Evolutionary conservation across 2,797 vertebrate species (phyloP).

Genomic region (Mus spretus): DNA sequence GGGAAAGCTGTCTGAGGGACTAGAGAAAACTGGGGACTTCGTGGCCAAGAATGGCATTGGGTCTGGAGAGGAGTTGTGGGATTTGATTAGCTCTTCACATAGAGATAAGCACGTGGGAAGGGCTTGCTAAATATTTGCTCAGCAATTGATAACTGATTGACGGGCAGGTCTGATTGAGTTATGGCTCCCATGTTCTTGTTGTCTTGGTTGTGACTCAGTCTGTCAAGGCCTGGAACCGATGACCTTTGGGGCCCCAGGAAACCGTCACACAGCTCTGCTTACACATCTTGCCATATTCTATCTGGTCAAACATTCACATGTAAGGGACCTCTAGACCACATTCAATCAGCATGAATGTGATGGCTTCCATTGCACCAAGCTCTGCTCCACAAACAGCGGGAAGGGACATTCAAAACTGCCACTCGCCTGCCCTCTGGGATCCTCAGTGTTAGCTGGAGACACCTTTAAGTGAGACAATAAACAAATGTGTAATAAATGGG

Average conservation of each 20-base stretch:
- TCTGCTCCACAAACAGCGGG: too few relatives aligned
- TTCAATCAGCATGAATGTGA: neutral
- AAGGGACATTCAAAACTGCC: neutral
- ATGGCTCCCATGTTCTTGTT: neutral
- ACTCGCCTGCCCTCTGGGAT: neutral
- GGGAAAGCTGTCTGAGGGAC: neutral
- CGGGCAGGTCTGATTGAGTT: constrained; percentile 33
- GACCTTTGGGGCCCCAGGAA: neutral
- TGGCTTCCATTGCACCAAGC: neutral
- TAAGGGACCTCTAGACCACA: neutral
- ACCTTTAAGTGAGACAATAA: neutral
- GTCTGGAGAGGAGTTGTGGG: neutral
- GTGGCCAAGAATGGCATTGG: neutral
- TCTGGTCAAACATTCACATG: neutral
- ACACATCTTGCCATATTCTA: neutral
- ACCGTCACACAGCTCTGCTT: neutral
- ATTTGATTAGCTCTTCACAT: constrained; percentile 62
- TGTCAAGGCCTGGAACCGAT: neutral
- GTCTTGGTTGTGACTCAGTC: constrained; percentile 3
- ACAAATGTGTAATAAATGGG: rapidly evolving
- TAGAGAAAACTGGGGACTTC: neutral
- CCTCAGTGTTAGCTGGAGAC: neutral
- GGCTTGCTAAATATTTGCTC: constrained; percentile 75
- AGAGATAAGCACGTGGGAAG: constrained; percentile 66
- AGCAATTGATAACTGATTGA: constrained; percentile 68